Evolutionary conservation across 1,140 invertebrate genomes (phyloP), one percentile per base, ranked within the genome.

Genomic region (Ooceraea biroi): DNA sequence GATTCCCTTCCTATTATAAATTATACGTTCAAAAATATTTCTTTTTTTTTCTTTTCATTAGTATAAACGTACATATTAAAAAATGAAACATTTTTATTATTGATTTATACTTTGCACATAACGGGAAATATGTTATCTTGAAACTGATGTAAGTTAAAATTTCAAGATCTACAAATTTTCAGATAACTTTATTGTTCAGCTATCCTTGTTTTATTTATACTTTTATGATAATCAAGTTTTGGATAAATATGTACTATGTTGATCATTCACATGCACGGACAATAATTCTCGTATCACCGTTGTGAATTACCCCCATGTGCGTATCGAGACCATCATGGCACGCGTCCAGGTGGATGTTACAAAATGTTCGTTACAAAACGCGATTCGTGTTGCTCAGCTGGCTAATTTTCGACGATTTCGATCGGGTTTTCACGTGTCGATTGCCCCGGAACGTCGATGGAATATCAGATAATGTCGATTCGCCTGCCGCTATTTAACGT

Each of bases 281-380:
- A 48, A 76, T 17, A 17, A 22, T 80, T 84, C 65, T 36, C 10
- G 7, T 71, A 14, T 30, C 77, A 82, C 76, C 86, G n/a, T 66
- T 77, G n/a, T 85, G 76, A 41, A 22, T 60, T 48, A 82, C 68
- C 78, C 65, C 52, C 86, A 71, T 68, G 52, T 44, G 50, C 11
- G 7, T 48, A 58, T 19, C 19, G 19, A 4, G 77, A 83, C 73
- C 78, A 83, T 72, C 78, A 77, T 84, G 58, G 57, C 46, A 83
- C 52, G 80, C 80, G 84, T 89, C 90, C 90, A 91, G 90, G 90
- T 92, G 90, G 85, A 88, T 86, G 65, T 83, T 84, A 83, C 74
- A 77, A 66, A 88, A 86, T 82, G 88, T 89, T 86, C 90, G 90
- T 92, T 91, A 86, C 66, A 85, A 89, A 89, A 74, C 41, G 22